Base-by-base conservation (phyloP, 37 sponge, comb jelly and placozoan genomes). In the Lycopodina hypogea region DNA sequence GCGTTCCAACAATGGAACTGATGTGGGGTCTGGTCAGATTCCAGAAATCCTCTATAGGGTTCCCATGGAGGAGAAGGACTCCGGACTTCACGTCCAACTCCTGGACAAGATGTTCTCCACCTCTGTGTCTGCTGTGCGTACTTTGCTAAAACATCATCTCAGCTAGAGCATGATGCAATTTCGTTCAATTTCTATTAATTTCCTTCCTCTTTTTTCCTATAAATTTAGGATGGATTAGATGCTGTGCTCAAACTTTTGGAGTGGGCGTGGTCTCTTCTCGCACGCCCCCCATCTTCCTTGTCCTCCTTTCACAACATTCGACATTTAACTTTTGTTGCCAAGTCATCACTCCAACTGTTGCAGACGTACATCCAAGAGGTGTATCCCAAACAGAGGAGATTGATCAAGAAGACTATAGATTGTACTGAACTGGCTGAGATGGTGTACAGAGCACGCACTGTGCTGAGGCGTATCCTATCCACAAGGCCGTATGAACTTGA, bases 1-100 rank as follows among this genome's bases (percentile, higher is more conserved):
- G 36, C 68, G 76, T 7, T 88, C 94, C 22, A 95, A 90, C 81
- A 98, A 98, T 68, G 99, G 99, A 0, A 98, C 99, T 36, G 96
- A 95, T 76, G 75, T 72, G 4, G 84, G 77, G 12, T 90, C 92
- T 64, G 99, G 99, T 18, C 99, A 98, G 83, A 85, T 98, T 30
- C 96, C 99, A 38, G 86, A 74, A 42, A 51, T 98, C 59, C 76
- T 90, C 22, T 98, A 87, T 69, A 75, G 81, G 65, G 59, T 61
- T 37, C 85, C 78, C 14, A 76, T 78, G 45, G 39, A 57, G 26
- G 74, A 77, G 76, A 55, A 86, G 62, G 85, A 94, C 38, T 58
- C 69, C 12, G 75, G 59, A 17, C 64, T 71, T n/a, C 69, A 72
- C n/a, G 55, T 87, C 21, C 90, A 87, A 64, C 77, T 83, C n/a